Evolutionary conservation across 2,113 vertebrate genomes (phyloP).

Genomic region (Pygoscelis adeliae): DNA sequence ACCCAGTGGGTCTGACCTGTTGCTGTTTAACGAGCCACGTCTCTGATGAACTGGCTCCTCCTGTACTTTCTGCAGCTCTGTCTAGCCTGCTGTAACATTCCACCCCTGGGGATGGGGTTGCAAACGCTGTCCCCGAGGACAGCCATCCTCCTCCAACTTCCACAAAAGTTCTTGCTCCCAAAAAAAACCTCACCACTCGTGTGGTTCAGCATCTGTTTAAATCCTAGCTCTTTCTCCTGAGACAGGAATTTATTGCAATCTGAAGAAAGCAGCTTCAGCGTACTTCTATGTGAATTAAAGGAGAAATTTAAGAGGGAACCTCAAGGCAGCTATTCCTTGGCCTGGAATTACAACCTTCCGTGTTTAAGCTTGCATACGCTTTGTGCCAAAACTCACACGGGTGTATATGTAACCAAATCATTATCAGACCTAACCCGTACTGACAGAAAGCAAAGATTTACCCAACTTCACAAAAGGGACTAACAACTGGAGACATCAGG

Average conservation of each 20-base stretch:
- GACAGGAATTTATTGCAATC: not conserved
- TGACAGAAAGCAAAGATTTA: not conserved
- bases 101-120: accelerated
- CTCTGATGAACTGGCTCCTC: not conserved
- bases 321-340: not conserved
- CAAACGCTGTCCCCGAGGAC: not conserved
- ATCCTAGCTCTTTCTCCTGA: accelerated
- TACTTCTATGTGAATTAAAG: not conserved
- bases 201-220: not conserved
- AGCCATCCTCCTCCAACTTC: not conserved
- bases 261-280: not conserved
- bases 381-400: not conserved
- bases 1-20: too few relatives aligned
- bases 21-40: accelerated
- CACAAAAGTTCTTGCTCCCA: not conserved
- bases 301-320: not conserved
- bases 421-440: accelerated
- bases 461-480: accelerated
- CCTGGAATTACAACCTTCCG: not conserved
- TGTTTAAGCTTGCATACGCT: accelerated
- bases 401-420: not conserved
- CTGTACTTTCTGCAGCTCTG: not conserved
- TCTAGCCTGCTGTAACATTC: accelerated
- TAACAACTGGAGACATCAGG: not conserved
- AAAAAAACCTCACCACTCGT: not conserved